Conservation (phyloP, 2,797 vertebrate genomes). For the Novumbra hubbsi region DNA sequence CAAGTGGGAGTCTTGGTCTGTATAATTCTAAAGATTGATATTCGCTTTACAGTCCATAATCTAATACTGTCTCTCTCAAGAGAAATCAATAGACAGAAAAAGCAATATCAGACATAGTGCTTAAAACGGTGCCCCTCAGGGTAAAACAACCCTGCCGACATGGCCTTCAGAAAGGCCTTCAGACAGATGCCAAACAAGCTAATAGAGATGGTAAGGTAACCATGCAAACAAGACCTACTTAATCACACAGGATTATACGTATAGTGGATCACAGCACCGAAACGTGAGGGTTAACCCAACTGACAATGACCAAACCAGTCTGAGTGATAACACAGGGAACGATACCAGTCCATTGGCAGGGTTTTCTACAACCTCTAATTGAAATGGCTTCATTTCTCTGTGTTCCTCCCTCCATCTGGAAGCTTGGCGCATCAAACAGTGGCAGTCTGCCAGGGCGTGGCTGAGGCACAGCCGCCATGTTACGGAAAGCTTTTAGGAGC, state of each 20-base stretch:
- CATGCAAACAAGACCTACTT: too few species aligned
- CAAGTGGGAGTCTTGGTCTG: neutral
- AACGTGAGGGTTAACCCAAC: neutral
- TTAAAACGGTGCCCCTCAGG: conserved; percentile 26
- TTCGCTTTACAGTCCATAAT: neutral
- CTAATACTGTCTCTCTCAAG: neutral
- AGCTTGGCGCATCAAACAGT: conserved; percentile 56
- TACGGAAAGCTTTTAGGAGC: conserved; percentile 79
- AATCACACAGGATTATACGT: too few species aligned
- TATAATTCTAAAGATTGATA: neutral
- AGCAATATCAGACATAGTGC: neutral
- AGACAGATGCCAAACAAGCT: conserved; percentile 27
- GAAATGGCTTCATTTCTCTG: conserved; percentile 27
- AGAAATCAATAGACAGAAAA: neutral
- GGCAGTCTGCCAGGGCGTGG: conserved; percentile 70
- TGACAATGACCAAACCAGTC: neutral
- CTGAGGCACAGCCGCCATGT: conserved; percentile 58
- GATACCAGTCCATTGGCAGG: conserved; percentile 14
- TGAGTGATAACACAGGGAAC: conserved; percentile 3
- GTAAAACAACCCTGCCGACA: conserved; percentile 38
- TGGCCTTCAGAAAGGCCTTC: conserved; percentile 1
- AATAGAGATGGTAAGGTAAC: too few species aligned
- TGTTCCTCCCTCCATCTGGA: conserved; percentile 33
- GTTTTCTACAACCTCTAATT: conserved; percentile 34
- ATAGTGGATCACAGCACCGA: neutral